Base-by-base conservation (phyloP, 2,113 vertebrate species). In the Capreolus pygargus region DNA sequence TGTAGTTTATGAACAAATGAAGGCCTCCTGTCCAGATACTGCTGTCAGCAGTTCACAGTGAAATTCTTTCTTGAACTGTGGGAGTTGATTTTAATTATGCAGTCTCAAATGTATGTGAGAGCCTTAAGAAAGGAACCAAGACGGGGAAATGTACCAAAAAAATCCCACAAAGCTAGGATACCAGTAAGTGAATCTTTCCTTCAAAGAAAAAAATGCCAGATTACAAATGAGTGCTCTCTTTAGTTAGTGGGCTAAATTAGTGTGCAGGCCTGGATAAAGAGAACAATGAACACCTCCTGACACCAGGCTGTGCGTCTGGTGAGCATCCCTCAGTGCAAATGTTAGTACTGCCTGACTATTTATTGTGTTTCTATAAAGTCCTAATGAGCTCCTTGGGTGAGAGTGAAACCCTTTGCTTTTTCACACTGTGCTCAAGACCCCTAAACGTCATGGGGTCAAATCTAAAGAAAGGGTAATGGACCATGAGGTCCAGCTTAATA, bases 301-400 rank as follows among this genome's bases (percentile, higher is more conserved):
- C 99, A 99, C 99, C 99, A 99, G 99, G 99, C 99, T 99, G 99
- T 99, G 99, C 99, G 99, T 99, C 99, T 99, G 98, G 99, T 99
- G 99, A 99, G 99, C 99, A 99, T 98, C 99, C 98, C 99, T 99
- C 98, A 98, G 99, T 98, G 99, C 99, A 99, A 99, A 99, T 99
- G 99, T 99, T 99, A 99, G 99, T 99, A 99, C 99, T 99, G 99
- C 99, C 99, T 98, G 99, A 98, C 99, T 99, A 99, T 99, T 99
- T 99, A 99, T 99, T 99, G 99, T 99, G 98, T 99, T 99, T 99
- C 99, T 99, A 99, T 99, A 99, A 99, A 99, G 99, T 99, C 99
- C 99, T 99, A 99, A 99, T 99, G 99, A 99, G 99, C 99, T 99
- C 99, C 99, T 99, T 99, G 99, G 99, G 99, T 99, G 99, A 99